phyloP scores from a whole-genome alignment of 2,113 vertebrate species.

The Tachysurus vachellii region DNA sequence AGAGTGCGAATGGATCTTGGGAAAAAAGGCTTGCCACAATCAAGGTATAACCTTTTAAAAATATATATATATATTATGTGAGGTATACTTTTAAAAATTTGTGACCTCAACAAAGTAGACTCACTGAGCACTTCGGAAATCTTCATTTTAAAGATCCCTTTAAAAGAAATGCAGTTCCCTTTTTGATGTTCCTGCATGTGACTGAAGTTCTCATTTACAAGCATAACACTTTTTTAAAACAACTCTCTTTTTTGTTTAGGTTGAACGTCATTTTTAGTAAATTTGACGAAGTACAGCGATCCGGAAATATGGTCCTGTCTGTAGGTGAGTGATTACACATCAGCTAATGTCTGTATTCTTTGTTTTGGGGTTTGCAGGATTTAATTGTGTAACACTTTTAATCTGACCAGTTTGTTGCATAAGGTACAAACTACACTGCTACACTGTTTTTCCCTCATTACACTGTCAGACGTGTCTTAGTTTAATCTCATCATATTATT shows the following conservation, averaged over 20 bases:
- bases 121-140: too few relatives aligned
- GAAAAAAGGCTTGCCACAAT: conserved; percentile 96
- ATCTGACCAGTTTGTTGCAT: background rate
- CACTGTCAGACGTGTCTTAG: background rate
- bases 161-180: conserved; percentile 11
- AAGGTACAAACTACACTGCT: background rate
- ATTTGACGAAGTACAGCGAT: conserved; percentile 95
- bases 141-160: background rate
- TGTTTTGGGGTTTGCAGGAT: background rate
- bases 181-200: conserved; percentile 22
- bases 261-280: conserved; percentile 96
- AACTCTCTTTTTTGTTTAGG: conserved; percentile 69
- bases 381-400: background rate
- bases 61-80: background rate
- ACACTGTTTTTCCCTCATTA: too few relatives aligned
- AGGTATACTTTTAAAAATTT: background rate
- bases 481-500: background rate
- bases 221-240: background rate
- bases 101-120: background rate
- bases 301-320: conserved; percentile 91
- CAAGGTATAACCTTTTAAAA: conserved; percentile 77
- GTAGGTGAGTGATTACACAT: conserved; percentile 78
- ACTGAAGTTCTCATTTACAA: conserved; percentile 28
- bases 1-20: conserved; percentile 93
- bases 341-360: too few relatives aligned